These are phyloP conservation scores for Quadriops clusia DNA, from an alignment of 2,888 invertebrate species.

Conservation along the genomic window DNA sequence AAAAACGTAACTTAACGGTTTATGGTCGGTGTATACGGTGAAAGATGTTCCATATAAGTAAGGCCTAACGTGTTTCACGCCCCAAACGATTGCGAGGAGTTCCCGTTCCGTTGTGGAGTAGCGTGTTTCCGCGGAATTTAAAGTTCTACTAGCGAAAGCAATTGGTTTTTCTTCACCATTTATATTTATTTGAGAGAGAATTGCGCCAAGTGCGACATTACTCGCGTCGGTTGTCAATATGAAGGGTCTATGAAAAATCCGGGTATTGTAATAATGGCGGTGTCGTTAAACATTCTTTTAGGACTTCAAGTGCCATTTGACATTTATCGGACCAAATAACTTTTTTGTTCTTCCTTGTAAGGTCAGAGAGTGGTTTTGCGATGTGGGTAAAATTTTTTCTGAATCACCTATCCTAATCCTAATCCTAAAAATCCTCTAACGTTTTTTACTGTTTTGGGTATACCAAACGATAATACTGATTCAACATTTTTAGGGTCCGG, in stretches of 20 bases:
- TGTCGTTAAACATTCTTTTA: conserved; percentile 16
- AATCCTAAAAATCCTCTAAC: conserved; percentile 18
- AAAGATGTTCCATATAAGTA: conserved; percentile 24
- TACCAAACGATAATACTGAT: conserved; percentile 12
- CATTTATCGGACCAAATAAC: conserved; percentile 11
- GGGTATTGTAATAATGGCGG: conserved; percentile 17
- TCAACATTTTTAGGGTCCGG: conserved; percentile 16
- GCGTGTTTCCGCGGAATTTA: conserved; percentile 19
- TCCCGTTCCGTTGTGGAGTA: conserved; percentile 23
- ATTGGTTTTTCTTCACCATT: conserved; percentile 18
- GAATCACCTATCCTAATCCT: conserved; percentile 20
- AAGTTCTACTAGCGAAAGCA: conserved; percentile 20
- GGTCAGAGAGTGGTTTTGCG: conserved; percentile 17
- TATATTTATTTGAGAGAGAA: conserved; percentile 17
- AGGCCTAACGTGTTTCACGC: conserved; percentile 20
- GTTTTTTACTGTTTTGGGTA: conserved; percentile 11
- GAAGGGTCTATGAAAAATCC: conserved; percentile 18
- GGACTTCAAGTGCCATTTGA: conserved; percentile 32
- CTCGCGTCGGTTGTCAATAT: conserved; percentile 19
- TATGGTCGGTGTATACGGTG: conserved; percentile 25
- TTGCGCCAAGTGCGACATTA: conserved; percentile 16
- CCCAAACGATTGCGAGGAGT: conserved; percentile 21
- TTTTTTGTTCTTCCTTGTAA: conserved; percentile 10
- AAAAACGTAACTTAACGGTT: conserved; percentile 20
- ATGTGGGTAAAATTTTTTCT: conserved; percentile 18